Evolutionary conservation across 2,888 invertebrate genomes (phyloP), one percentile per base, ranked within the genome.

Genomic region (Hydrotaea cyrtoneurina): DNA sequence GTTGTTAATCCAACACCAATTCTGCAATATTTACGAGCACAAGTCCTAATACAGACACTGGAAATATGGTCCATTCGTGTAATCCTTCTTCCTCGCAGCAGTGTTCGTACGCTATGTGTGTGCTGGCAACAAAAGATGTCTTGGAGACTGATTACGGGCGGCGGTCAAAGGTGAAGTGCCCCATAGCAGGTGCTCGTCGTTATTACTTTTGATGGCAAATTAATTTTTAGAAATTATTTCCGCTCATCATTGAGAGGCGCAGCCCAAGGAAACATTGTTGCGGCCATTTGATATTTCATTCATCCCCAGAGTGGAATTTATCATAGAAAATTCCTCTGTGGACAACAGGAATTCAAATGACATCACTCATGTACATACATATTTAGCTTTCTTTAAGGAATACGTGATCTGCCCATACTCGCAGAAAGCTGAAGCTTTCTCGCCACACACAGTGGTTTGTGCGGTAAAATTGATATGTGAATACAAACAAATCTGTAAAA

Each of bases 321-420:
- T 74, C 21, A 55, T 43, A 13, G 64, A 79, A 19, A 39, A 19
- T 79, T 50, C 53, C 21, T 62, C 50, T 50, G 78, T 21, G 62
- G 0, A 0, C 10, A 39, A 15, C 36, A 31, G 53, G 53, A 62
- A 53, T 21, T 53, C 50, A 21, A 73, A 17, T 23, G 73, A 36
- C 66, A 74, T 57, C 43, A 59, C 64, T 73, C 78, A 73, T 62
- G n/a, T n/a, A n/a, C n/a, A n/a, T n/a, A n/a, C n/a, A n/a, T n/a
- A 53, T 23, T 62, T 64, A 23, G 39, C 36, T 73, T 72, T n/a
- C 55, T 73, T 78, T 79, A 53, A 73, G 50, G 23, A 53, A 36
- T 21, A n/a, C 73, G 72, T 79, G 73, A 50, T 55, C 53, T 62
- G 31, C 59, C 43, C 7, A 53, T n/a, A 43, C 50, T 59, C 19